These are phyloP conservation scores for Andricus quercusramuli DNA, from an alignment of 2,888 invertebrate genomes.

Conservation along the genomic window DNA sequence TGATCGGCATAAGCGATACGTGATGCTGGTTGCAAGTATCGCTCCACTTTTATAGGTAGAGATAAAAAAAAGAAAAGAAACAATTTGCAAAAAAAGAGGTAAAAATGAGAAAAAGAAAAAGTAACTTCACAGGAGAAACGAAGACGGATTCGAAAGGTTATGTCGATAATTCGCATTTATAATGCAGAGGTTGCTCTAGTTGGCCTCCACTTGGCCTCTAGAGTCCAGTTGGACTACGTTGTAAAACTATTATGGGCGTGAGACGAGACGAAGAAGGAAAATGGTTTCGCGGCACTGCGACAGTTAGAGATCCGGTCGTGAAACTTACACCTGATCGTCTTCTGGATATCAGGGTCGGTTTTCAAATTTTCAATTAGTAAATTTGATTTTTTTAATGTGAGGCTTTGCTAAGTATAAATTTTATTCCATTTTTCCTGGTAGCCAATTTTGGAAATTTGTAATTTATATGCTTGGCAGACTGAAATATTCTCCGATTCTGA, in stretches of 20 bases:
- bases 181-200: slow-evolving; percentile 53
- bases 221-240: slow-evolving; percentile 18
- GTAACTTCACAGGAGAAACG: slow-evolving; percentile 21
- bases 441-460: too few species aligned
- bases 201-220: slow-evolving; percentile 41
- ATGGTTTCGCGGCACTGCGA: slow-evolving; percentile 52
- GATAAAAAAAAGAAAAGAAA: neutral
- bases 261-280: slow-evolving; percentile 46
- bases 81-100: neutral
- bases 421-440: neutral
- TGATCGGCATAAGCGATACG: neutral
- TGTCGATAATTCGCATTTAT: slow-evolving; percentile 57
- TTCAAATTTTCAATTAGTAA: neutral
- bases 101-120: slow-evolving; percentile 9
- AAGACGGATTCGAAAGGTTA: slow-evolving; percentile 42
- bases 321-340: slow-evolving; percentile 39
- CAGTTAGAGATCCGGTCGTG: slow-evolving; percentile 42
- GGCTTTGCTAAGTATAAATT: neutral
- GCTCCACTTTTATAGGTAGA: slow-evolving; percentile 21
- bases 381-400: neutral
- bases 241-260: slow-evolving; percentile 41
- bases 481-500: too few species aligned
- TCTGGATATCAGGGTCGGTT: slow-evolving; percentile 17
- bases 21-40: neutral
- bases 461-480: too few species aligned